A percentile compares a stretch with the other conserved stretches of the same genome.
Evolutionary conservation across 2,113 vertebrate genomes (phyloP).

Genomic region (Naja naja): DNA sequence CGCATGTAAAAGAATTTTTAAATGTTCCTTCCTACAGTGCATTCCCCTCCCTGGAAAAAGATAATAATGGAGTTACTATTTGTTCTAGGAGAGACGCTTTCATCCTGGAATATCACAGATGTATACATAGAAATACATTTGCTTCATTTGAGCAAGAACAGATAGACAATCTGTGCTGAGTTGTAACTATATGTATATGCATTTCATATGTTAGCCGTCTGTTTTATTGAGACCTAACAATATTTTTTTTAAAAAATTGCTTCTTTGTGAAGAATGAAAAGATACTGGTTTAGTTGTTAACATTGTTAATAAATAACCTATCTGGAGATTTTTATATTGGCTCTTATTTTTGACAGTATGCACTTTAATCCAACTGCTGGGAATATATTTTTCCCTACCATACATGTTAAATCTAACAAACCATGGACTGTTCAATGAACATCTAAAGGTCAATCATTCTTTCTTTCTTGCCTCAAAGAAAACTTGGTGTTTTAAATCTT

Average conservation of each 20-base stretch:
- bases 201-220: neutral
- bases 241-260: neutral
- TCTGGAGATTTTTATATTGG: neutral
- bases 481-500: neutral
- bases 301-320: neutral
- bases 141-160: neutral
- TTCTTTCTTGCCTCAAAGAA: neutral
- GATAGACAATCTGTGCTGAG: neutral
- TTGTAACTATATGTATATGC: neutral
- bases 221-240: too few relatives aligned
- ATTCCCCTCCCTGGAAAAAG: neutral
- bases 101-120: neutral
- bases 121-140: neutral
- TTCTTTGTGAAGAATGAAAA: neutral
- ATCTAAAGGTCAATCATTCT: neutral
- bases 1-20: neutral
- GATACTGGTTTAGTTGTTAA: neutral
- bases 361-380: neutral
- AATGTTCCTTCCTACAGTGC: neutral
- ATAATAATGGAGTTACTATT: neutral
- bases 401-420: neutral
- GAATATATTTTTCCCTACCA: neutral
- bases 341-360: neutral
- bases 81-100: neutral
- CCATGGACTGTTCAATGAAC: neutral